phyloP scores from a whole-genome alignment of 2,888 invertebrate genomes.

The Zele albiditarsus region DNA sequence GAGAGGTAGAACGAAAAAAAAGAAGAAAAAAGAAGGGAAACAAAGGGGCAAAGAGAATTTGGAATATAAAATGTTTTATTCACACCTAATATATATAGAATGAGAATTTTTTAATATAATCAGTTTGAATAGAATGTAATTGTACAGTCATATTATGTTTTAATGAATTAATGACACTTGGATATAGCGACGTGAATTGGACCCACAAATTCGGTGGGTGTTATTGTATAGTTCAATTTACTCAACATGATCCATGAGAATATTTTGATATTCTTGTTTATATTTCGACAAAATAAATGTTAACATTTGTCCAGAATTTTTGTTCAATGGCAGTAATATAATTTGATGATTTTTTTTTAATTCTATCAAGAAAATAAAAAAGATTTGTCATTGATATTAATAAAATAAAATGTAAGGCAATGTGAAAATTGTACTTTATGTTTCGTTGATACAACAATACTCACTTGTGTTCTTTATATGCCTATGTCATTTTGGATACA shows the following conservation, averaged over 20 bases:
- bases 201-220: neutral
- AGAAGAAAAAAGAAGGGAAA: neutral
- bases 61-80: slow-evolving; percentile 12
- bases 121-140: neutral
- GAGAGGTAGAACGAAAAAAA: no score
- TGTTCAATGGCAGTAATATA: no score
- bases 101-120: slow-evolving; percentile 5
- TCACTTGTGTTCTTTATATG: neutral
- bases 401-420: neutral
- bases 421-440: neutral
- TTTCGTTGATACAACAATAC: neutral
- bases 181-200: neutral
- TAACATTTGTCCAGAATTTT: neutral
- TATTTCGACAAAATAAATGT: neutral
- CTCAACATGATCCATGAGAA: no score
- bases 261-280: neutral
- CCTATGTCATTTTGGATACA: slow-evolving; percentile 35
- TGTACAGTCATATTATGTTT: neutral
- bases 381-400: neutral
- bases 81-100: neutral
- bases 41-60: neutral
- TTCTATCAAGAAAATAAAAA: no score
- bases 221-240: no score
- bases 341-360: no score
- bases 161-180: slow-evolving; percentile 8